Evolutionary conservation across 1,140 invertebrate species (phyloP), one percentile per base, ranked within the genome.

Genomic region (Ceratitis capitata): DNA sequence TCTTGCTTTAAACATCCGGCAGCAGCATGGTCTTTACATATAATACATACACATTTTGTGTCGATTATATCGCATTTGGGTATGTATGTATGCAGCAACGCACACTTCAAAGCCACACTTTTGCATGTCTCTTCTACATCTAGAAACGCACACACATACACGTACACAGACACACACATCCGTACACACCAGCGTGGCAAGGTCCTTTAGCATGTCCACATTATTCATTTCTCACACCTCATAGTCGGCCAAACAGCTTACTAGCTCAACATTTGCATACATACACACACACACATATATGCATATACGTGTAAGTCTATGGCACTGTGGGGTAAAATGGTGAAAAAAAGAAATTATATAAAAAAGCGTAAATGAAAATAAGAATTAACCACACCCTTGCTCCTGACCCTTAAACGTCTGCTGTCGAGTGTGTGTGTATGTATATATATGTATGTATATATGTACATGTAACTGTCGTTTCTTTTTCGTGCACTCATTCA

Each of bases 381-480:
- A 39, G 29, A 69, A 69, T 69, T 39, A 29, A 26, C 26, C 56
- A 29, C 64, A 7, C 45, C 56, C 47, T 64, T 49, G 16, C 49
- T 26, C n/a, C 58, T 82, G 86, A 53, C 84, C 84, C 26, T 51
- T 23, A 86, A 86, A 83, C 42, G 45, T 69, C 64, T 56, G 51
- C 12, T 2, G 64, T 86, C 86, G 88, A 89, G 89, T 89, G 19
- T n/a, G 51, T 14, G 51, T 56, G 19, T 0, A 7, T 23, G 7
- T 2, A 53, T 53, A 56, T 23, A 56, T 56, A 19, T n/a, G 51
- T n/a, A n/a, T 56, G 51, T n/a, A n/a, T n/a, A n/a, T n/a, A n/a
- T n/a, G n/a, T n/a, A n/a, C n/a, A n/a, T n/a, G 89, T 14, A 69
- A 69, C 35, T 69, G 29, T n/a, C 64, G 78, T 47, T 26, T 26